Base-by-base conservation (phyloP, 2,113 vertebrate genomes). In the Macroglossus sobrinus region DNA sequence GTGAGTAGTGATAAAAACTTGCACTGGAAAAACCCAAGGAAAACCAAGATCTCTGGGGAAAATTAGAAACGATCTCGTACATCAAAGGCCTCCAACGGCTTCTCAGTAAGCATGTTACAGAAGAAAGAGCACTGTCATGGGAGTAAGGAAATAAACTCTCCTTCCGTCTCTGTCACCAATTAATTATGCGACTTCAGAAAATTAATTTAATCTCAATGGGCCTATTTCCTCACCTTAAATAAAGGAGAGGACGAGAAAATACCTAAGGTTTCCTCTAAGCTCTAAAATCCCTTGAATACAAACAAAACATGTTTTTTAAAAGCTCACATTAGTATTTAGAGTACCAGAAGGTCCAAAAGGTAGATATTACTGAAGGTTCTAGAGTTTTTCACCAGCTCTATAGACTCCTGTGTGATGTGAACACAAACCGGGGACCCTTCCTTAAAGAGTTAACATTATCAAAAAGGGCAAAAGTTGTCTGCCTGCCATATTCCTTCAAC, bases 21-120 rank as follows among this genome's bases (percentile, higher is more conserved):
- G 22, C n/a, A 80, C 79, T 68, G 78, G 87, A 94, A 97, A 97
- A 97, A 80, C 24, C 45, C 74, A 94, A 95, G 57, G 72, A 94
- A 92, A 97, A 91, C 55, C 75, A 92, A 79, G 33, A 71, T 94
- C 55, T 92, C 85, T 45, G 43, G 74, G 19, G 61, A 86, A 93
- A 93, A 75, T 43, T 47, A 78, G n/a, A 63, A 96, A 85, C 15
- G 79, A 61, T 33, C 50, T 96, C 86, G 85, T 16, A 50, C 9
- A 79, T 57, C 64, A 95, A 79, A 94, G 21, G 61, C n/a, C 35
- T 91, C 61, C 57, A 8, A 89, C 35, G 19, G 47, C 80, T 92
- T 88, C 89, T 90, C 18, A 86, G 12, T 59, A 57, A 85, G 71
- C 78, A 78, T 30, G 33, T 22, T 84, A 68, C 7, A 95, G 28